Base-by-base conservation (phyloP, 2,888 invertebrate genomes). In the Amblyteles armatorius region DNA sequence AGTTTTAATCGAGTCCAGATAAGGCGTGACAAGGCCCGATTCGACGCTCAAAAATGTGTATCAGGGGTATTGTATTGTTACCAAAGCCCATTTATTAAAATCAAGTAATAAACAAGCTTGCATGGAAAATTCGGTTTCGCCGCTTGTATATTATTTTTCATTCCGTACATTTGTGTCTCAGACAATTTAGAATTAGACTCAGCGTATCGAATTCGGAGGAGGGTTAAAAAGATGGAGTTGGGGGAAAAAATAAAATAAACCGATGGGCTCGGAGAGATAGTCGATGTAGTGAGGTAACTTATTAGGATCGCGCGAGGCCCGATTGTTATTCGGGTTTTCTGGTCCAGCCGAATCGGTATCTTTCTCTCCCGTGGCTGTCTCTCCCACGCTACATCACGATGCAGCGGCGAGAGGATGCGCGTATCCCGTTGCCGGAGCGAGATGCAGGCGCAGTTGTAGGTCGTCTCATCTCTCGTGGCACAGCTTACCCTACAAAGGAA, bases 381-480 rank as follows among this genome's bases (percentile, higher is more conserved):
- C 88, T 88, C 86, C 84, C 86, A 88, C 88, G 85, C 87, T 83
- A 83, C 80, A 80, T 88, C 86, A 86, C 78, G 69, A 48, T 40
- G 69, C 57, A 36, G 65, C 57, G 33, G 33, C 26, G 63, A 36
- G 52, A 71, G 65, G 79, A 74, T 79, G 57, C 79, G 63, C 60
- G 52, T 36, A 63, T 63, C 63, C 69, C 71, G 26, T 40, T 67
- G 78, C 48, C 71, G 55, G 69, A 78, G 79, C 73, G 71, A 77
- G 19, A 72, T 36, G 55, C 48, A 26, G 72, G 48, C 77, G 71
- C 76, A 77, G 77, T 71, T 76, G 78, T 82, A 76, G 69, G 79
- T 77, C 69, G 79, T 77, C 69, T 82, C 76, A 44, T 67, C 72
- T 79, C 76, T 48, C 26, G 79, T 65, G 77, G 40, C 81, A 50